Evolutionary conservation across 2,888 invertebrate genomes (phyloP).

Genomic region (Hetaerina titia): DNA sequence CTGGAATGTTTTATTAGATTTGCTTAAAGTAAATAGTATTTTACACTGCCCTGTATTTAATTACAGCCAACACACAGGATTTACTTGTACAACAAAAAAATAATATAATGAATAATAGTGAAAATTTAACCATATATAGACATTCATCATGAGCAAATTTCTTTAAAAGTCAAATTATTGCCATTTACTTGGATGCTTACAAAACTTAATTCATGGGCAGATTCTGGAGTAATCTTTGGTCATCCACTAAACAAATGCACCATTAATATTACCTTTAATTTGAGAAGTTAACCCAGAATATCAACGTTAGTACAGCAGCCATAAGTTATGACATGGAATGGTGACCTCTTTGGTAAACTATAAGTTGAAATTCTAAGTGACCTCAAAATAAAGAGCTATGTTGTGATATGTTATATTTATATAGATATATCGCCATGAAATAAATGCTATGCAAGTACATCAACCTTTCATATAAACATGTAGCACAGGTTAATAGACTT

Average conservation of each 20-base stretch:
- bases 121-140: conserved; percentile 36
- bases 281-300: conserved; percentile 21
- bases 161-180: not conserved
- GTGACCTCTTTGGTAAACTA: conserved; percentile 65
- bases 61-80: conserved; percentile 36
- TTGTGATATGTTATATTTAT: conserved; percentile 41
- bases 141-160: conserved; percentile 27
- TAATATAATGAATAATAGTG: conserved; percentile 6
- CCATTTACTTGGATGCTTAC: conserved; percentile 8
- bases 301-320: conserved; percentile 57
- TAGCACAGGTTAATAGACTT: conserved; percentile 43
- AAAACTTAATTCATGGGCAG: conserved; percentile 29
- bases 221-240: conserved; percentile 40
- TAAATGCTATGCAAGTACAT: conserved; percentile 63
- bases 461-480: conserved; percentile 53
- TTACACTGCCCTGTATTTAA: conserved; percentile 54
- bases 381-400: conserved; percentile 38
- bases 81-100: not conserved
- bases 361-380: conserved; percentile 34
- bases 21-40: conserved; percentile 43
- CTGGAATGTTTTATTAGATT: conserved; percentile 64
- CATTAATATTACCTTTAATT: conserved; percentile 30
- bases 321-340: conserved; percentile 53
- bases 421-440: conserved; percentile 55
- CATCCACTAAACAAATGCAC: conserved; percentile 57